Conservation (phyloP, 1,140 invertebrate species). For the Diploscapter pachys region DNA sequence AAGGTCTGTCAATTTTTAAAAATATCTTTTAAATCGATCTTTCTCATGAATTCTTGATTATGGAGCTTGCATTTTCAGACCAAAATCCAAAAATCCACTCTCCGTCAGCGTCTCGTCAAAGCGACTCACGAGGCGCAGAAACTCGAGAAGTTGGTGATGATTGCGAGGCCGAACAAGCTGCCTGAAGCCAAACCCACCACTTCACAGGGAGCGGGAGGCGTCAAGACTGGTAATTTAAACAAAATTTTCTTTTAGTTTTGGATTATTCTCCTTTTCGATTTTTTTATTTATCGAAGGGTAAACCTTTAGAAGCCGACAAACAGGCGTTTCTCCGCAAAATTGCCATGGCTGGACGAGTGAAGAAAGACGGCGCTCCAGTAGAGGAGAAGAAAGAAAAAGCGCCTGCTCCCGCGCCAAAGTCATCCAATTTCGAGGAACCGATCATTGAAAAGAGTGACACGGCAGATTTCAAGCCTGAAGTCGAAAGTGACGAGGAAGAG, state of each 20-base stretch:
- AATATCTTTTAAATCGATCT: too few relatives aligned
- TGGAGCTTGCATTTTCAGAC: constrained; percentile 12
- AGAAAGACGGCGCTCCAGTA: background rate
- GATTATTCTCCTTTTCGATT: background rate
- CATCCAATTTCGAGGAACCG: background rate
- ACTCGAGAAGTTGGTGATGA: constrained; percentile 39
- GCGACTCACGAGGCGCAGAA: constrained; percentile 33
- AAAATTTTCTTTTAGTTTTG: background rate
- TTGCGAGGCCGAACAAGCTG: constrained; percentile 31
- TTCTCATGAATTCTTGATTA: background rate
- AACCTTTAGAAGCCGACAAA: constrained; percentile 3
- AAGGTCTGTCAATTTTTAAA: background rate
- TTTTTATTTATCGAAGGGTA: background rate
- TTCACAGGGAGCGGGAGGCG: constrained; percentile 7
- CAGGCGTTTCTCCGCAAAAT: constrained; percentile 9
- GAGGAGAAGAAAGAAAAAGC: background rate
- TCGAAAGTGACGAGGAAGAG: constrained; percentile 16
- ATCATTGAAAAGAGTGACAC: constrained; percentile 10
- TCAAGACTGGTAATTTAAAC: constrained; percentile 9
- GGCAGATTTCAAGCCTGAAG: constrained; percentile 11
- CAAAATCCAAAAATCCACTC: constrained; percentile 32
- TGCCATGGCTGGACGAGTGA: background rate
- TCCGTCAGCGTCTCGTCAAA: constrained; percentile 29
- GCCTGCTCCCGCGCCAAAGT: background rate
- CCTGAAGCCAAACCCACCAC: constrained; percentile 5